Evolutionary conservation across 2,888 invertebrate species (phyloP), one percentile per base, ranked within the genome.

Genomic region (Craniophora ligustri): DNA sequence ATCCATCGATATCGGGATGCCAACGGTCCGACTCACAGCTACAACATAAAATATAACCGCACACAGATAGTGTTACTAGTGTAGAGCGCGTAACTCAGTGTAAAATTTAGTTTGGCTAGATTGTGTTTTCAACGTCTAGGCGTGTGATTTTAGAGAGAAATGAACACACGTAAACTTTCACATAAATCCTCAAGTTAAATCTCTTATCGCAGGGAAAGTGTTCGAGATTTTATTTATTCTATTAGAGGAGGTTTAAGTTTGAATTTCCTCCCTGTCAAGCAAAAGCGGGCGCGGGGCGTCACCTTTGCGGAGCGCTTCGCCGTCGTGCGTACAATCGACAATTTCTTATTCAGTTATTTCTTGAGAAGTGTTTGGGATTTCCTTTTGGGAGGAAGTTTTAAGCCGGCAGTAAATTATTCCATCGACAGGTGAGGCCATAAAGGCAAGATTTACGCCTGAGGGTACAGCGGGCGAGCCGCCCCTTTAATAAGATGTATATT

Each of bases 371-470:
- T 91, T 91, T 88, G 90, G 90, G 87, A 90, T 92, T 92, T 91
- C 86, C 88, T 87, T 84, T 86, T 78, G 81, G 81, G 76, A 77
- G 85, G 86, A 92, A 92, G 89, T 92, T 93, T 92, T 92, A 91
- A 93, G 91, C 89, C 84, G 79, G 88, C 87, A 89, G 90, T 93
- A 93, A 92, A 93, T 93, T 93, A 92, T 92, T 91, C 90, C 82
- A 87, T 91, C 90, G 92, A 92, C 92, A 93, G 92, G 92, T 92
- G 88, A 90, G 90, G 91, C 88, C 87, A 92, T 92, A 91, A 91
- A 92, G 89, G 91, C 82, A 91, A 92, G 92, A 93, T 93, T 92
- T 93, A 93, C 91, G 91, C 87, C 84, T 78, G 82, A 80, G 85
- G 90, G 85, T 85, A 82, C 86, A 78, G 79, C 85, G 87, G 86